Evolutionary conservation across 1,140 invertebrate species (phyloP).

Genomic region (Gonioctena quinquepunctata): DNA sequence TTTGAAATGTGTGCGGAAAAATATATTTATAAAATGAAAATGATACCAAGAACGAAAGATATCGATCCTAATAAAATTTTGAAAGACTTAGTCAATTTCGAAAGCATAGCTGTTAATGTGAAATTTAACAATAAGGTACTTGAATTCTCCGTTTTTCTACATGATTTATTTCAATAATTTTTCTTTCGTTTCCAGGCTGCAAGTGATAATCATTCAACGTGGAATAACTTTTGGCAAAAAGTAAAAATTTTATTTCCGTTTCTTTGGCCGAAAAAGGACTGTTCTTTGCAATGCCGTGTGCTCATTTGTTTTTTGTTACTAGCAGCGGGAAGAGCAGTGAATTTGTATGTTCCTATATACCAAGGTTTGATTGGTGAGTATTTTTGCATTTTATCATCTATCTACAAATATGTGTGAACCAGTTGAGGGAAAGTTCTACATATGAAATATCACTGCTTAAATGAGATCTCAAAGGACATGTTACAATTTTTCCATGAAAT

Average conservation of each 20-base stretch:
- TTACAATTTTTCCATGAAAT: too few species aligned
- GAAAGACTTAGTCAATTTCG: slow-evolving; percentile 20
- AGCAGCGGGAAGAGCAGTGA: slow-evolving; percentile 81
- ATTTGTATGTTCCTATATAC: slow-evolving; percentile 92
- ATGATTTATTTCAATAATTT: not conserved
- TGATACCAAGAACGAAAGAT: not conserved
- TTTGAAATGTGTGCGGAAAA: not conserved
- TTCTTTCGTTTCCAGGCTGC: slow-evolving; percentile 53
- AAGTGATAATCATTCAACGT: slow-evolving; percentile 72
- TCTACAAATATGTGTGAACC: too few species aligned
- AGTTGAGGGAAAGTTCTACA: too few species aligned
- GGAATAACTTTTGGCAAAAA: slow-evolving; percentile 78
- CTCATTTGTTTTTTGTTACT: slow-evolving; percentile 82
- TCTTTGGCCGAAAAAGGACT: slow-evolving; percentile 89
- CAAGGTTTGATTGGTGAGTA: slow-evolving; percentile 80
- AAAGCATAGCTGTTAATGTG: slow-evolving; percentile 30
- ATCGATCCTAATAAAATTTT: slow-evolving; percentile 3
- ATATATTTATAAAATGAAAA: not conserved
- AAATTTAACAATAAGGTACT: slow-evolving; percentile 14
- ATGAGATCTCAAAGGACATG: too few species aligned
- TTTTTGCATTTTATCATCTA: too few species aligned
- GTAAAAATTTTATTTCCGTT: slow-evolving; percentile 82
- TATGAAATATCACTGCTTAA: too few species aligned
- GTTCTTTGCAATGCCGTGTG: slow-evolving; percentile 79
- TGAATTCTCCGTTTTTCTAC: too few species aligned